These are phyloP conservation scores for Linyphia triangularis DNA, from an alignment of 2,888 invertebrate species.

Conservation along the genomic window DNA sequence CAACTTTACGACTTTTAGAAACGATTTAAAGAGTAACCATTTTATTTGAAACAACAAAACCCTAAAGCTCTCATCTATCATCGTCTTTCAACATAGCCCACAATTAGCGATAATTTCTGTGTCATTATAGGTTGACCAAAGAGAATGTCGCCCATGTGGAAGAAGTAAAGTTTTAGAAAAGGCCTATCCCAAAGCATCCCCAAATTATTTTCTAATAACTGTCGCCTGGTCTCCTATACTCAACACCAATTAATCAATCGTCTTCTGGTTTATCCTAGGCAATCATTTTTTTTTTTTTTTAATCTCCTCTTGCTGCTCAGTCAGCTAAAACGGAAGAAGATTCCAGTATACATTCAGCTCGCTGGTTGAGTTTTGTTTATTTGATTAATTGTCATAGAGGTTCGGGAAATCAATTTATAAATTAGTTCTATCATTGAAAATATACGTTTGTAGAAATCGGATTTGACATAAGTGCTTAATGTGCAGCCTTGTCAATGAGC, in stretches of 20 bases:
- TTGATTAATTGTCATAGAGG: conserved; percentile 8
- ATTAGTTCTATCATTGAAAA: not conserved
- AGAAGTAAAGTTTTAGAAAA: not conserved
- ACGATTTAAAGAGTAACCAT: not conserved
- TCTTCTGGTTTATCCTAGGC: not conserved
- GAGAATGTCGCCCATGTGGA: not conserved
- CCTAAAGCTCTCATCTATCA: not conserved
- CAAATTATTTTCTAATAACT: not conserved
- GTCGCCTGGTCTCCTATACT: not conserved
- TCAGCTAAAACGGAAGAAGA: not conserved
- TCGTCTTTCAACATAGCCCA: not conserved
- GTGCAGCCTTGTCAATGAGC: conserved; percentile 25
- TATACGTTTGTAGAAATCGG: not conserved
- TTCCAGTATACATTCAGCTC: not conserved
- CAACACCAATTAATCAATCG: conserved; percentile 6
- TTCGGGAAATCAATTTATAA: not conserved
- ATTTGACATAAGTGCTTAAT: conserved; percentile 30
- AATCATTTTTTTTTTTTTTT: not conserved
- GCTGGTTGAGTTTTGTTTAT: not conserved
- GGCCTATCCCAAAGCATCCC: not conserved
- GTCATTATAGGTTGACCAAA: conserved; percentile 3
- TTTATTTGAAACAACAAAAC: not conserved
- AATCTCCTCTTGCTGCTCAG: too few relatives aligned
- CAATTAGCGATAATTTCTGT: conserved; percentile 19
- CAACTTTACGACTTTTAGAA: not conserved